These are phyloP conservation scores for Parotocinclus haroldoi DNA, from an alignment of 2,797 vertebrate genomes.

Conservation along the genomic window DNA sequence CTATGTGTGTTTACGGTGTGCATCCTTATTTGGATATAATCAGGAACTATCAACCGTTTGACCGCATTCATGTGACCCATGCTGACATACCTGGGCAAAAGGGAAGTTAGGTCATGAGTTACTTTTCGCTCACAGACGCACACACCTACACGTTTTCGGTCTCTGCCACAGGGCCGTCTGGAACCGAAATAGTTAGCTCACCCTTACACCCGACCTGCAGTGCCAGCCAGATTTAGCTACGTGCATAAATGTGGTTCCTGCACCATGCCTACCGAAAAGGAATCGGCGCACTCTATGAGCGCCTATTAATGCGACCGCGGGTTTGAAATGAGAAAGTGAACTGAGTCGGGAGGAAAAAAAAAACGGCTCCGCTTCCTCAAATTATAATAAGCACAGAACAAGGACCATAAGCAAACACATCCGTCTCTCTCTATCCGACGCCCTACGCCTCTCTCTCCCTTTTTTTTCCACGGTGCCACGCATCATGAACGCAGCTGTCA, in stretches of 20 bases:
- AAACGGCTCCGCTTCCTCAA: constrained; percentile 38
- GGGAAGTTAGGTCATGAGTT: constrained; percentile 42
- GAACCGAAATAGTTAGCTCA: constrained; percentile 46
- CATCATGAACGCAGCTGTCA: constrained; percentile 47
- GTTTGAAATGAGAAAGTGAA: constrained; percentile 30
- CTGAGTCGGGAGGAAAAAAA: constrained; percentile 17
- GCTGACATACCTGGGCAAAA: constrained; percentile 42
- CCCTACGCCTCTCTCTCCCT: constrained; percentile 9
- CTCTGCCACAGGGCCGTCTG: constrained; percentile 36
- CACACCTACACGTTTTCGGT: constrained; percentile 50
- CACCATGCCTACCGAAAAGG: neutral
- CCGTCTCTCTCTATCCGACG: constrained; percentile 11
- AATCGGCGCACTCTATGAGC: neutral
- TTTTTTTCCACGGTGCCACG: constrained; percentile 37
- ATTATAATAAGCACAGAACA: constrained; percentile 22
- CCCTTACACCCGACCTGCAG: neutral
- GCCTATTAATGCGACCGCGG: neutral
- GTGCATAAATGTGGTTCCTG: neutral
- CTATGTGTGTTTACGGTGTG: neutral
- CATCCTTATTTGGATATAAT: constrained; percentile 40
- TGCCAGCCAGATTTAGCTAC: neutral
- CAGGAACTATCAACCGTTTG: constrained; percentile 29
- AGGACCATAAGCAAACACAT: constrained; percentile 27
- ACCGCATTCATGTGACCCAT: constrained; percentile 32
- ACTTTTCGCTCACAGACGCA: constrained; percentile 35